Evolutionary conservation across 1,140 invertebrate genomes (phyloP).

Genomic region (Phthorimaea operculella): DNA sequence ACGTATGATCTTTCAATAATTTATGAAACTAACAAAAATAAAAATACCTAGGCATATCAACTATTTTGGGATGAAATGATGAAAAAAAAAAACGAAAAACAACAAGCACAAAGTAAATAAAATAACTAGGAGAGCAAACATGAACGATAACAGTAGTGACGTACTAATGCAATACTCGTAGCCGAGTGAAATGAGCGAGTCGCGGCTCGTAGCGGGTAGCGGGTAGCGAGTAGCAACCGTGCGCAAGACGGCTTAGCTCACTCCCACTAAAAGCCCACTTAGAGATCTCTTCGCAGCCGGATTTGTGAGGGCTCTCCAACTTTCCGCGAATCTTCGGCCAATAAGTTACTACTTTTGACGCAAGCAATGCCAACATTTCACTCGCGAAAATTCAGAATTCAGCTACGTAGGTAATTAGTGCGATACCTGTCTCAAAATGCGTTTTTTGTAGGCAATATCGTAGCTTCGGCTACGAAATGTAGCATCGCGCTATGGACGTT

Average conservation of each 20-base stretch:
- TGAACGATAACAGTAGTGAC: conserved; percentile 12
- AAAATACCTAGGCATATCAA: too few species aligned
- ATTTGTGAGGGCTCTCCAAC: conserved; percentile 53
- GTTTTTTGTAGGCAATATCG: too few species aligned
- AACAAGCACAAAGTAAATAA: not conserved
- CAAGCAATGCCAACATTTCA: conserved; percentile 19
- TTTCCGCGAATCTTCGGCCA: conserved; percentile 41
- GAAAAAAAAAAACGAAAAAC: not conserved
- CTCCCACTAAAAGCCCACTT: conserved; percentile 65
- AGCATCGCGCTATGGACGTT: not conserved
- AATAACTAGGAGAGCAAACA: not conserved
- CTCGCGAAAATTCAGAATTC: not conserved
- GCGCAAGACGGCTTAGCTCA: conserved; percentile 60
- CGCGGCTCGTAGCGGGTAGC: not conserved
- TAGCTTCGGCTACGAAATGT: too few species aligned
- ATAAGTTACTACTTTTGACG: conserved; percentile 46
- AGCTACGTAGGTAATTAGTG: too few species aligned
- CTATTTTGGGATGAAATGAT: too few species aligned
- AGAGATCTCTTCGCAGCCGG: conserved; percentile 55
- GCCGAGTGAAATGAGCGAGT: conserved; percentile 51
- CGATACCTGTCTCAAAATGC: too few species aligned
- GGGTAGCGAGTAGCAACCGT: not conserved
- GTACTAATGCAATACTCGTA: conserved; percentile 48
- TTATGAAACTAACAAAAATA: too few species aligned
- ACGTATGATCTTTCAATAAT: too few species aligned